These are phyloP conservation scores for Hozukius guyotensis DNA, from an alignment of 2,797 vertebrate genomes.

Conservation along the genomic window DNA sequence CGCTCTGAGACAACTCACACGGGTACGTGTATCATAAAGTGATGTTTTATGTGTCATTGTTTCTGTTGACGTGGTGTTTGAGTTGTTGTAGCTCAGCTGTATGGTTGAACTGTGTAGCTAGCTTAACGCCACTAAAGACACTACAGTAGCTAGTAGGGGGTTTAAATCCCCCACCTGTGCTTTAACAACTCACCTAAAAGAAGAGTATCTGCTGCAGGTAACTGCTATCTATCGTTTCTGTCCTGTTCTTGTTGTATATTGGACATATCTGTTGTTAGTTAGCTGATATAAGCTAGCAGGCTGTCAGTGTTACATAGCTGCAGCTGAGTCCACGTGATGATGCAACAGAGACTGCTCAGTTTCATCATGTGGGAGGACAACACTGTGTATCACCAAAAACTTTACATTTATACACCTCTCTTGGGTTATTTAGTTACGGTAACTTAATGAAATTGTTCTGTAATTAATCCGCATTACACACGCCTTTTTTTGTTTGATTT, in stretches of 20 bases:
- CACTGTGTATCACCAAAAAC: no score
- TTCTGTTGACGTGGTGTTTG: neutral
- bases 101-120: constrained; percentile 20
- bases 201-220: neutral
- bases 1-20: constrained; percentile 73
- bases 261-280: neutral
- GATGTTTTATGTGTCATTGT: neutral
- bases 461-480: neutral
- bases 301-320: constrained; percentile 10
- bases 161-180: neutral
- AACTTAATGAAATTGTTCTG: neutral
- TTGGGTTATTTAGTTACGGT: neutral
- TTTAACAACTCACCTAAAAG: neutral
- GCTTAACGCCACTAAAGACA: neutral
- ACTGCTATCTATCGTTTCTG: neutral
- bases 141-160: neutral
- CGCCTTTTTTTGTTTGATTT: neutral
- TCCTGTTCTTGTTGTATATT: neutral
- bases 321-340: constrained; percentile 66
- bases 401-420: fast-evolving
- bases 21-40: constrained; percentile 63
- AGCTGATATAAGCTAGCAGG: constrained; percentile 29
- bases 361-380: constrained; percentile 66
- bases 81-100: neutral
- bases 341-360: constrained; percentile 73